Base-by-base conservation (phyloP, 2,888 invertebrate species). In the Glomeris marginata region DNA sequence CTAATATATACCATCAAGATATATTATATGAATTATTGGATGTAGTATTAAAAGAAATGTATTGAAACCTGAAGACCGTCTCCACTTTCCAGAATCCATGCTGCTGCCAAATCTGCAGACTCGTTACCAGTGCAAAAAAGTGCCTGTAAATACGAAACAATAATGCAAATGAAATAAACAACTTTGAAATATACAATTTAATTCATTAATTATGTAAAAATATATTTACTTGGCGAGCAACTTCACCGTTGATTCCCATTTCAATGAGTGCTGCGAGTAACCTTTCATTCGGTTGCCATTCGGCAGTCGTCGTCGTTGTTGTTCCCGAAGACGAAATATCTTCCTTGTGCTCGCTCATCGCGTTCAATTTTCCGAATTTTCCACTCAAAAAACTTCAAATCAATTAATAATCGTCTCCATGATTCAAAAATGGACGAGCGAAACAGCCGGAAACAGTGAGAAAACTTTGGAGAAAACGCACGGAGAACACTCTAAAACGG, bases 81-180 rank as follows among this genome's bases (percentile, higher is more conserved):
- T 8, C 47, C 47, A 13, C 40, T 20, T 59, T 72, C 73, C 56
- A 74, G 72, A 20, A 74, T 65, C 67, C 72, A 75, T 36, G 70
- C 68, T 20, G 72, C 69, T 6, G 74, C 75, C 41, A 70, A 64
- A 58, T 75, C 73, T 20, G 72, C 68, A 46, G 70, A 73, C 55
- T 66, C 64, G 59, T 75, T 75, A 2, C 72, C 73, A 6, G 75
- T 75, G 58, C 72, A 70, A 60, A 71, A 74, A 47, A 75, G 62
- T 21, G 71, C 74, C 73, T 74, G n/a, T 53, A 52, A 56, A 47
- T 11, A 41, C 15, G n/a, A 42, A 11, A 47, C 20, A 36, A 1
- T 5, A 4, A 18, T 61, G 13, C 37, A 36, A 41, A 33, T 16
- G 16, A n/a, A n/a, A n/a, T 16, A 13, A 18, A 13, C 3, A 5